phyloP scores from a whole-genome alignment of 2,797 vertebrate species.

The Potorous gilbertii region DNA sequence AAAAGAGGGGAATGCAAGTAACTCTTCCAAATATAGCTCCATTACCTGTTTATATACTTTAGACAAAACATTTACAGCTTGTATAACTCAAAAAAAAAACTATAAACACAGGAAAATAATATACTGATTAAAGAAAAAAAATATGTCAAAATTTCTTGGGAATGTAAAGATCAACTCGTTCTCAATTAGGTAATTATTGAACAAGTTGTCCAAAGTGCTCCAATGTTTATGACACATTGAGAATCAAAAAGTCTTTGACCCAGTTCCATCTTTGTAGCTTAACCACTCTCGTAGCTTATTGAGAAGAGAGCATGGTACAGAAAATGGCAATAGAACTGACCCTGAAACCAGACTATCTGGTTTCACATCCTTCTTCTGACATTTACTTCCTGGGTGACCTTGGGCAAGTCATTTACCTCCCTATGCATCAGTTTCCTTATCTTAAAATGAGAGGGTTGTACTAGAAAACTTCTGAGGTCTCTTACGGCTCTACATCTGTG shows the following conservation, averaged over 20 bases:
- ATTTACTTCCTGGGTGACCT: background rate
- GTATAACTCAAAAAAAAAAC: background rate
- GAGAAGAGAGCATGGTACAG: background rate
- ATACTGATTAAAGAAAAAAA: background rate
- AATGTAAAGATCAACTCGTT: too few species aligned
- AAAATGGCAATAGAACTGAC: background rate
- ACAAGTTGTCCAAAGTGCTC: too few species aligned
- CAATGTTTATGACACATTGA: background rate
- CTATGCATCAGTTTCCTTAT: too few species aligned
- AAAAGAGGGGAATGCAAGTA: background rate
- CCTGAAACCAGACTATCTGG: too few species aligned
- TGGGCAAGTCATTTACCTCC: too few species aligned
- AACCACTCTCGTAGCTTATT: background rate
- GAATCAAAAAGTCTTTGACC: background rate
- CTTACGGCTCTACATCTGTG: too few species aligned
- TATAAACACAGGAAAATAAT: background rate
- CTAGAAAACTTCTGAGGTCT: too few species aligned
- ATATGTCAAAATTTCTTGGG: too few species aligned
- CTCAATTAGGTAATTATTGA: too few species aligned
- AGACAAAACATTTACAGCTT: background rate
- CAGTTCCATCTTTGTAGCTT: background rate
- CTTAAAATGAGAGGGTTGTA: too few species aligned
- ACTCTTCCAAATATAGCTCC: background rate
- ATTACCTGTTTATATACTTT: background rate
- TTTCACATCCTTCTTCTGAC: too few species aligned